These are phyloP conservation scores for Ailuropoda melanoleuca DNA, from an alignment of 2,113 vertebrate genomes.

Conservation along the genomic window DNA sequence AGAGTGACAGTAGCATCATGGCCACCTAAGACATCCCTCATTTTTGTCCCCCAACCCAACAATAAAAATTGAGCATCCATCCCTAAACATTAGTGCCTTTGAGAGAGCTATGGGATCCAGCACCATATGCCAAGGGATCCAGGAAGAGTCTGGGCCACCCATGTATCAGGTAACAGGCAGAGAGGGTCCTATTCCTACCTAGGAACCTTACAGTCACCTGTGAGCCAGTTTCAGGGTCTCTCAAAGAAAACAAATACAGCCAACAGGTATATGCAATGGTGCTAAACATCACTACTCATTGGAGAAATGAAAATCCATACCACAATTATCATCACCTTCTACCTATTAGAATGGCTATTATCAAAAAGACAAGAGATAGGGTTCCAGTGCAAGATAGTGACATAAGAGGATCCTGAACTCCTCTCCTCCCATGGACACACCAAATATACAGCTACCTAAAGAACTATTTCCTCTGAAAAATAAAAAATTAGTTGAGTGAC, in stretches of 20 bases:
- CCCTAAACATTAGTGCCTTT: not conserved
- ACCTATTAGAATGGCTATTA: not conserved
- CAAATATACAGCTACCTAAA: not conserved
- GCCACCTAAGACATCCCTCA: not conserved
- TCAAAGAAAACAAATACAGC: not conserved
- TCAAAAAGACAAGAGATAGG: not conserved
- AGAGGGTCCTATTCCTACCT: not conserved
- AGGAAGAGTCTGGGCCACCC: not conserved
- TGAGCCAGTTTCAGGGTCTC: not conserved
- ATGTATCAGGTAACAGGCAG: not conserved
- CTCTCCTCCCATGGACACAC: not conserved
- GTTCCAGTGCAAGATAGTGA: not conserved
- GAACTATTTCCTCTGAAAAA: not conserved
- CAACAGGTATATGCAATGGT: not conserved
- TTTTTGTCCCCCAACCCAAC: not conserved
- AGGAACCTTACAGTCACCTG: not conserved
- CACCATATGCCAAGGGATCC: not conserved
- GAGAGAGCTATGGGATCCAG: not conserved
- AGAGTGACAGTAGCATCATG: no score
- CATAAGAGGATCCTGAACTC: not conserved
- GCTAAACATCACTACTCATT: not conserved
- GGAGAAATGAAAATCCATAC: not conserved
- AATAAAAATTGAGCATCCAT: not conserved
- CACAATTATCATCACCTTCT: not conserved
- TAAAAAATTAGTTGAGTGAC: not conserved